Evolutionary conservation across 2,113 vertebrate species (phyloP), one percentile per base, ranked within the genome.

Genomic region (Poeciliopsis turrubarensis): DNA sequence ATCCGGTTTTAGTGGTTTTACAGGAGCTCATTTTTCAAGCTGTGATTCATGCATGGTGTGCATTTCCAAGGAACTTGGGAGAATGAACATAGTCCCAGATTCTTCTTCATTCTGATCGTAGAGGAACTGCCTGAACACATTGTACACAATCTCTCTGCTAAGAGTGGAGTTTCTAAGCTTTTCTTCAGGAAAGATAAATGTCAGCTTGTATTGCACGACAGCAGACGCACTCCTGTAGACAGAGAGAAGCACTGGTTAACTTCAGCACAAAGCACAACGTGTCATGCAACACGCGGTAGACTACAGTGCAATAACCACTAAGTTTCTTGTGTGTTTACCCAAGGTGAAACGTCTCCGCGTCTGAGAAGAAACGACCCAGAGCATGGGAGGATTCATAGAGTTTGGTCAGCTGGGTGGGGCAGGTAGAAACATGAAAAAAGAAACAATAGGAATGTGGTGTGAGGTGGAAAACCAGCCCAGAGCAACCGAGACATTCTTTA

Each of bases 81-180:
- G 73, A 0, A 95, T 90, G 69, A 87, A 89, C 13, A 76, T n/a
- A 0, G 1, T 19, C 5, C 54, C 75, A 0, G 74, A 27, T 3
- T n/a, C 10, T 0, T 70, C 19, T 1, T 26, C 0, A 9, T 92
- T 85, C 72, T 93, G 91, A 65, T 94, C 93, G 3, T 84, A 85
- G 0, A 95, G 84, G 22, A 86, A 85, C 87, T 95, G 95, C 11
- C 92, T 75, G 37, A 95, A 79, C 26, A 95, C 91, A 22, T 77
- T 87, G 79, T 77, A 91, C 12, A 95, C 93, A 83, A 95, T 82
- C 72, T 92, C 85, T 67, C 69, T 76, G 80, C 91, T 95, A 80
- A 95, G 84, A 1, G 86, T 93, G 4, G 91, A 88, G 14, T 9
- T 83, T 3, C 66, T 65, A 73, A 95, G 77, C 89, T 84, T 30